Evolutionary conservation across 64 coral and sea anemone species (phyloP), one percentile per base, ranked within the genome.

Genomic region (Actinia equina): DNA sequence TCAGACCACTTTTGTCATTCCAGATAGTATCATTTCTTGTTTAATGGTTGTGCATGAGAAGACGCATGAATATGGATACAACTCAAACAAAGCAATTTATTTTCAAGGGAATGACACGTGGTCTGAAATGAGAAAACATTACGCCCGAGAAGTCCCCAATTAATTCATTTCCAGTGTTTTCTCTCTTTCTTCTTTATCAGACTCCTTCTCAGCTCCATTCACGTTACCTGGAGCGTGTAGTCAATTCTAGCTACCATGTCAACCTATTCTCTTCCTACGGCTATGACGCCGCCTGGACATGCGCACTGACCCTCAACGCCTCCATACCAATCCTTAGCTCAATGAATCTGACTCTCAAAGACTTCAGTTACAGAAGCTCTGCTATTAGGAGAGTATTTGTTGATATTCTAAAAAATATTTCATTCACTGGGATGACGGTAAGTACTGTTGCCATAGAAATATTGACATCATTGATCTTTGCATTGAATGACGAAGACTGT

Each of bases 211-310:
- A 87, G 22, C 80, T 87, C 5, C 71, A 94, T 65, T 15, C 30
- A 14, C 69, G 69, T 27, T 94, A 94, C 77, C 43, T 76, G 43
- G 25, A 12, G 12, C 88, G 93, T n/a, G 52, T 62, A 69, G 77
- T 41, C 0, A 41, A 44, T 14, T 90, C 93, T 7, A 65, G 79
- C 15, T 94, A 94, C 69, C 13, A 26, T 41, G 85, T 63, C 17
- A 94, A 94, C 27, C 69, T 84, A 20, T 94, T 90, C 27, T 85
- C 88, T n/a, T 83, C 89, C 16, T 94, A 77, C 44, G 93, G 93
- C 49, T 90, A 94, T 77, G 93, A 94, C 77, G 88, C 93, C 26
- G 93, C 89, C 17, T 94, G 93, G 93, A 52, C 93, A 84, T 90
- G 85, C 55, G 93, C 93, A 15, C 44, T 94, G 6, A 88, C 93